Conservation (phyloP, 2,888 invertebrate genomes). For the Trichogramma dendrolimi region DNA sequence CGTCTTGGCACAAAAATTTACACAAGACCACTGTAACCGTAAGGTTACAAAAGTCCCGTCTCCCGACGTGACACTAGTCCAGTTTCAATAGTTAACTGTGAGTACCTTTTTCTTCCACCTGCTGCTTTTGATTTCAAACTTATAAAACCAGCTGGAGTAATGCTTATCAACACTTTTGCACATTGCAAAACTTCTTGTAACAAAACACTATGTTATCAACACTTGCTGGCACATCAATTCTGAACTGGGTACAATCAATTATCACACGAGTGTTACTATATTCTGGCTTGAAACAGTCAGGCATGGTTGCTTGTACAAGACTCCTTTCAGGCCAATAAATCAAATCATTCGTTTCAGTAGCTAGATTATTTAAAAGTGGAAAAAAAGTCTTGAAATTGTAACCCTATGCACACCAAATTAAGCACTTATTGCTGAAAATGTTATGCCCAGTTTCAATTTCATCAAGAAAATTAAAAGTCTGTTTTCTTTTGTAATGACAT, state of each 20-base stretch:
- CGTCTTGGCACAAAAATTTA: no score
- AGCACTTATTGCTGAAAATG: constrained; percentile 32
- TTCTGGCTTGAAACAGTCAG: constrained; percentile 11
- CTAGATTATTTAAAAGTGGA: constrained; percentile 14
- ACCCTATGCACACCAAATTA: constrained; percentile 28
- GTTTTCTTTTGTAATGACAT: constrained; percentile 25
- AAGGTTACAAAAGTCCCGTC: no score
- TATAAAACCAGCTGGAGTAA: constrained; percentile 31
- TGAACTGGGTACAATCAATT: constrained; percentile 26
- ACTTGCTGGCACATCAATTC: constrained; percentile 17
- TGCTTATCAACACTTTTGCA: constrained; percentile 29
- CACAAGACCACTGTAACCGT: no score
- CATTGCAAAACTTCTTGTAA: constrained; percentile 29
- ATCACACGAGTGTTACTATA: constrained; percentile 25
- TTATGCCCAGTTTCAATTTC: constrained; percentile 32
- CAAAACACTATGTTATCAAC: constrained; percentile 17
- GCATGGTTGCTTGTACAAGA: constrained; percentile 15
- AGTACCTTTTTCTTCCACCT: constrained; percentile 29
- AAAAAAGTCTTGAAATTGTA: constrained; percentile 29
- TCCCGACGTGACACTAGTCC: no score
- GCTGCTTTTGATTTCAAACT: constrained; percentile 26
- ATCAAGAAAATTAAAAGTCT: constrained; percentile 31
- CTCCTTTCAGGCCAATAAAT: constrained; percentile 20
- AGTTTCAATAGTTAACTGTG: constrained; percentile 29
- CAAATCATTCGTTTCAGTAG: constrained; percentile 8